A percentile compares a stretch with the other conserved stretches of the same genome.
These are phyloP conservation scores for Rhinoptilus africanus DNA, from an alignment of 2,113 vertebrate species.

Conservation along the genomic window DNA sequence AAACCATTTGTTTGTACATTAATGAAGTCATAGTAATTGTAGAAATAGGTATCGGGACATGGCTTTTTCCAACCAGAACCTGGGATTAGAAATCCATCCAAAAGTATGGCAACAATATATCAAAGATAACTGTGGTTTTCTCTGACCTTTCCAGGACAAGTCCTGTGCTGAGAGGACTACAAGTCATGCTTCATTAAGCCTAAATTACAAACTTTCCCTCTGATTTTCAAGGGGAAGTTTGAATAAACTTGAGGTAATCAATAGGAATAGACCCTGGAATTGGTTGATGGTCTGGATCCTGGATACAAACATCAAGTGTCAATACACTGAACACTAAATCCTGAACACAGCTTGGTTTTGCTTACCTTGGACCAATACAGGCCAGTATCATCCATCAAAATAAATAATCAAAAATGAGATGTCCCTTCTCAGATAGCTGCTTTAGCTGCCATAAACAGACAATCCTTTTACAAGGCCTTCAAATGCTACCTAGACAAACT, in stretches of 20 bases:
- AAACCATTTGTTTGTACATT: neutral
- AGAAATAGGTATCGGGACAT: neutral
- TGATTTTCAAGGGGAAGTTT: neutral
- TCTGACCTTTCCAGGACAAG: neutral
- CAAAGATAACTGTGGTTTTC: neutral
- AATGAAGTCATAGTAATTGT: neutral
- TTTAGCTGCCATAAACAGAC: neutral
- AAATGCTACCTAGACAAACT: neutral
- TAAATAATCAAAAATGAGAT: neutral
- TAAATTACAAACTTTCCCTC: neutral
- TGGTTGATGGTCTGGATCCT: neutral
- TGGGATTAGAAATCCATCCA: neutral
- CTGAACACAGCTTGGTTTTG: neutral
- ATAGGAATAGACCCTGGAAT: neutral
- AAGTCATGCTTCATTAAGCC: neutral
- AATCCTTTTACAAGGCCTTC: neutral
- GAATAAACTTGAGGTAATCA: neutral
- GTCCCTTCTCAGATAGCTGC: neutral
- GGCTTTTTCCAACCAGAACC: neutral
- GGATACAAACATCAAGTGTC: neutral
- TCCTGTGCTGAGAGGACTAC: neutral
- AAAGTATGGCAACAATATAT: neutral
- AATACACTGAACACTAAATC: neutral
- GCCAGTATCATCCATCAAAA: neutral
- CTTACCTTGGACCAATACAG: neutral